Conservation (phyloP, 2,888 invertebrate genomes). For the Miltochrista miniata region DNA sequence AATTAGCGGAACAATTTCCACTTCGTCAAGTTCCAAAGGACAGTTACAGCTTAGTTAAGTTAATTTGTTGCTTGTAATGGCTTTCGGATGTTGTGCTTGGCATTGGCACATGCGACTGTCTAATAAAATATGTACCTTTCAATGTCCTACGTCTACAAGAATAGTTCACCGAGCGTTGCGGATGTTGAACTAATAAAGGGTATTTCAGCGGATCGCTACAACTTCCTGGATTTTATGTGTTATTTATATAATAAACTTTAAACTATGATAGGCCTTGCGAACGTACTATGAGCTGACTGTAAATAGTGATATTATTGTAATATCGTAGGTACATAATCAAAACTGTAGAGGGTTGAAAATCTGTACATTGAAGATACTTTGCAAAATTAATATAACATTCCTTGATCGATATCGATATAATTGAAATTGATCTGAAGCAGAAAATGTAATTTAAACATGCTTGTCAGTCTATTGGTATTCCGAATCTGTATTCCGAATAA, state of each 20-base stretch:
- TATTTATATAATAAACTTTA: neutral
- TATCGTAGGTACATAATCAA: too few relatives aligned
- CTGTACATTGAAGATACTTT: too few relatives aligned
- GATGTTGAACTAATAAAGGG: conserved; percentile 52
- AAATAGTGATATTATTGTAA: neutral
- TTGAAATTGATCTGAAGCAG: too few relatives aligned
- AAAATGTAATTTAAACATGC: too few relatives aligned
- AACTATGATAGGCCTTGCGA: neutral
- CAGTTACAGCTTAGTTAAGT: conserved; percentile 39
- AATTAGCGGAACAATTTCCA: conserved; percentile 24
- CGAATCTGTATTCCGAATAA: too few relatives aligned
- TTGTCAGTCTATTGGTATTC: too few relatives aligned
- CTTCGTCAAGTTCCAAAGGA: conserved; percentile 27
- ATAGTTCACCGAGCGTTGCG: conserved; percentile 46
- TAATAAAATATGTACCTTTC: conserved; percentile 30
- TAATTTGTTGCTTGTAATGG: conserved; percentile 43
- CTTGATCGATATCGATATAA: too few relatives aligned
- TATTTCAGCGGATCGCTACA: conserved; percentile 24
- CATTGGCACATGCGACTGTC: conserved; percentile 31
- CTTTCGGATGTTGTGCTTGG: conserved; percentile 53
- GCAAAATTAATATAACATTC: too few relatives aligned
- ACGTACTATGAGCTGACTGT: too few relatives aligned
- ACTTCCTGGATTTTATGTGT: conserved; percentile 11
- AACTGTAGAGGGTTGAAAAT: too few relatives aligned
- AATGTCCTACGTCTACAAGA: conserved; percentile 45